Percentiles rank a stretch among this genome's conserved stretches.
These are phyloP conservation scores for Hemicentrotus pulcherrimus DNA, from an alignment of 35 echinoderm and acorn worm species.

Conservation along the genomic window DNA sequence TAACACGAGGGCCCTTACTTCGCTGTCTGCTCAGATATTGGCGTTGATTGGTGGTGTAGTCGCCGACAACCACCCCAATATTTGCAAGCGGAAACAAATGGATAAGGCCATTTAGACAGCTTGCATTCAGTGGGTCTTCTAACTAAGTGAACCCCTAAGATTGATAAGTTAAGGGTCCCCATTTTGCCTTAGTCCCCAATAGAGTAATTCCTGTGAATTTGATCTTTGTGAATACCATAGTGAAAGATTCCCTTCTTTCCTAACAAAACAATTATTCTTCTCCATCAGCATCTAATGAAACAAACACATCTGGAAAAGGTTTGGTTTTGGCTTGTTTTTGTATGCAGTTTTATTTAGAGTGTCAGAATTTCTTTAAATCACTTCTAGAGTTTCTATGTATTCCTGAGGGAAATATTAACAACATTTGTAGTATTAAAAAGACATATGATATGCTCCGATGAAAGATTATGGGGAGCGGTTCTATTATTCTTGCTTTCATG, in stretches of 20 bases:
- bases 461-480: background rate
- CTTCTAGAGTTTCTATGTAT: background rate
- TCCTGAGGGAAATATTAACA: background rate
- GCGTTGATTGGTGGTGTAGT: constrained; percentile 1
- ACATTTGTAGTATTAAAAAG: background rate
- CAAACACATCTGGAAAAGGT: background rate
- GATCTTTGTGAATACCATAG: constrained; percentile 1
- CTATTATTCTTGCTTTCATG: background rate
- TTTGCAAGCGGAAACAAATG: background rate
- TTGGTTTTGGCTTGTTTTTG: background rate
- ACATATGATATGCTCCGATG: background rate
- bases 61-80: background rate
- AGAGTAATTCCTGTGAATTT: background rate
- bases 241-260: background rate
- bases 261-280: background rate
- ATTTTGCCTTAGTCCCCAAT: too few species aligned
- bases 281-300: background rate
- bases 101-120: background rate
- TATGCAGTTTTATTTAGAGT: background rate
- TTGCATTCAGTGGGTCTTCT: background rate
- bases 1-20: background rate
- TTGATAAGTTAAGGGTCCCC: background rate
- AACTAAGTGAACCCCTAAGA: background rate
- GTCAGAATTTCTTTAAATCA: background rate
- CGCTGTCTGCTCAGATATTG: background rate